These are phyloP conservation scores for Merluccius polli DNA, from an alignment of 2,797 vertebrate genomes.

Conservation along the genomic window DNA sequence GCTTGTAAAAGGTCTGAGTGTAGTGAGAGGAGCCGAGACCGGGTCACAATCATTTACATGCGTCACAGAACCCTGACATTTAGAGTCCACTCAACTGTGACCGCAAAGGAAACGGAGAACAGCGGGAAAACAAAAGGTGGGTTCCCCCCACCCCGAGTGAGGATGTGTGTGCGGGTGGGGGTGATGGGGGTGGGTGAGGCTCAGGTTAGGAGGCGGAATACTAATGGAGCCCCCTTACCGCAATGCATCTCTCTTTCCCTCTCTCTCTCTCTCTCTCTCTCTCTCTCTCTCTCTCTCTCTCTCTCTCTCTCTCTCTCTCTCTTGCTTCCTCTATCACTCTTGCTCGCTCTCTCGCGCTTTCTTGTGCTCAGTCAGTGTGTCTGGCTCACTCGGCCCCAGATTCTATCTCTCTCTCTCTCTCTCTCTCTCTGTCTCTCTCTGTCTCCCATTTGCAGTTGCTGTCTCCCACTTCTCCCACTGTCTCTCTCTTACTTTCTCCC, in stretches of 20 bases:
- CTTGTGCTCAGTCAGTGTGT: too few relatives aligned
- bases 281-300: constrained; percentile 8
- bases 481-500: too few relatives aligned
- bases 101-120: constrained; percentile 59
- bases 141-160: too few relatives aligned
- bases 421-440: too few relatives aligned
- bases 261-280: not conserved
- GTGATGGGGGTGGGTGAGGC: too few relatives aligned
- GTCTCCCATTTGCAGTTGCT: too few relatives aligned
- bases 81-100: constrained; percentile 58
- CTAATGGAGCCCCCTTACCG: constrained; percentile 57
- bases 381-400: too few relatives aligned
- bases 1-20: not conserved
- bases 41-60: constrained; percentile 68
- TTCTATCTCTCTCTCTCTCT: too few relatives aligned
- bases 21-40: not conserved
- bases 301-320: constrained; percentile 3
- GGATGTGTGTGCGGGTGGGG: too few relatives aligned
- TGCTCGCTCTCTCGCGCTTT: too few relatives aligned
- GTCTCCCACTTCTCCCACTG: too few relatives aligned
- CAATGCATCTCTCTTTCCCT: constrained; percentile 27
- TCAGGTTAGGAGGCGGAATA: constrained; percentile 58
- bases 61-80: constrained; percentile 62
- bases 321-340: too few relatives aligned
- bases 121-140: constrained; percentile 45